phyloP scores from a whole-genome alignment of 2,888 invertebrate genomes.

The Pemphredon lugubris region DNA sequence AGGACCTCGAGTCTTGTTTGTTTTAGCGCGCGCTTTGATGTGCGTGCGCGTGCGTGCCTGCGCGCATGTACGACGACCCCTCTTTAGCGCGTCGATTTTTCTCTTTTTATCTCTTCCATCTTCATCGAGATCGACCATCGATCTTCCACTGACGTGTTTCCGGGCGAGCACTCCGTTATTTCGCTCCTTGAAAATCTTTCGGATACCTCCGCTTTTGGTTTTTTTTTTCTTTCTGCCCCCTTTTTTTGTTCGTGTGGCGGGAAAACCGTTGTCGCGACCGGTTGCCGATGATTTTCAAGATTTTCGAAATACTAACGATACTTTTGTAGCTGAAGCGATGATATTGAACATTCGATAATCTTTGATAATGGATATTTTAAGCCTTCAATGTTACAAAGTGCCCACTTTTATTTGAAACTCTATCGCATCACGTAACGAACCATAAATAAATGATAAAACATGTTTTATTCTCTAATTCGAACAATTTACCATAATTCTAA shows the following conservation, averaged over 20 bases:
- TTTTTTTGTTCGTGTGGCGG: background rate
- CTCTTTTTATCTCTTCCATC: conserved; percentile 34
- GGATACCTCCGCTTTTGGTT: background rate
- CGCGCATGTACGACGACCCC: conserved; percentile 12
- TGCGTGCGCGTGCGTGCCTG: conserved; percentile 23
- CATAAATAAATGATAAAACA: no score
- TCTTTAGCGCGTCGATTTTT: conserved; percentile 43
- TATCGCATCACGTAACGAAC: no score
- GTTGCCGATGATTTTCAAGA: no score
- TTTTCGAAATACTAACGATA: no score
- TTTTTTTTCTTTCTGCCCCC: conserved; percentile 1
- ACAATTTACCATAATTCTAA: no score
- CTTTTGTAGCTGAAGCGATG: no score
- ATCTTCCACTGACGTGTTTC: conserved; percentile 51
- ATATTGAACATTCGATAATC: no score
- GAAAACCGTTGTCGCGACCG: no score
- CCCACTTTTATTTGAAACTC: no score
- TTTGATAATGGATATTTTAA: no score
- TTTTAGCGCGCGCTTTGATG: conserved; percentile 68
- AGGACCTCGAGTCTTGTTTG: conserved; percentile 77
- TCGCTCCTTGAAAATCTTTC: conserved; percentile 21
- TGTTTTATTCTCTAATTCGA: no score
- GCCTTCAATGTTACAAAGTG: no score
- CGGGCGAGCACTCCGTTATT: conserved; percentile 31
- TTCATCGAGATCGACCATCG: conserved; percentile 48